Base-by-base conservation (phyloP, 2,797 vertebrate genomes). In the Danio albolineatus region DNA sequence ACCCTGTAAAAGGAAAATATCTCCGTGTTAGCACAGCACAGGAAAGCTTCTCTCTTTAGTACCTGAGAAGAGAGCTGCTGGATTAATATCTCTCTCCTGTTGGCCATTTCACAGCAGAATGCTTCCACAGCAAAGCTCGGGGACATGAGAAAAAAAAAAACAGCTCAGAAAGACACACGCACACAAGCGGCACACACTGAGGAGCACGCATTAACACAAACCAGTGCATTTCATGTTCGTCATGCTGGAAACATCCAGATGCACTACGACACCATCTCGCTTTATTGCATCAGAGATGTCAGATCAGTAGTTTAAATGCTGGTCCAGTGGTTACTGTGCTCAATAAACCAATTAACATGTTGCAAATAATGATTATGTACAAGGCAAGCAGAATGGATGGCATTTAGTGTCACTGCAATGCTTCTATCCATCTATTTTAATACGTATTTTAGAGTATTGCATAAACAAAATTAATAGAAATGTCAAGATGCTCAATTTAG, bases 81-180 rank as follows among this genome's bases (percentile, higher is more conserved):
- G 56, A 82, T 75, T 78, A 54, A 82, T 79, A 77, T 74, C 19
- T 28, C 54, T 78, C 64, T 72, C 51, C 81, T 73, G 70, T 76
- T 64, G 69, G 75, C 71, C 69, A 73, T 82, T 78, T 82, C 74
- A 82, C 80, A 82, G 51, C 61, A 78, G 69, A 82, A 49, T 54
- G 69, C 53, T 78, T 82, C 82, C 75, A 78, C 80, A 53, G 80
- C 75, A 78, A 73, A 72, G 67, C 80, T 82, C 12, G 10, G 44
- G 54, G 67, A 66, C 43, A n/a, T 49, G 38, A 54, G 12, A 39
- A 1, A 14, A 21, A 28, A 28, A 28, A 38, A 61, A 43, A 57
- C 19, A 62, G 38, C 59, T 41, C n/a, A 54, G 57, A 64, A 60
- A 36, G 64, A 51, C 57, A 28, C 28, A 28, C 21, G 14, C 49